Conservation (phyloP, 2,888 invertebrate species). For the Neoascia interrupta region DNA sequence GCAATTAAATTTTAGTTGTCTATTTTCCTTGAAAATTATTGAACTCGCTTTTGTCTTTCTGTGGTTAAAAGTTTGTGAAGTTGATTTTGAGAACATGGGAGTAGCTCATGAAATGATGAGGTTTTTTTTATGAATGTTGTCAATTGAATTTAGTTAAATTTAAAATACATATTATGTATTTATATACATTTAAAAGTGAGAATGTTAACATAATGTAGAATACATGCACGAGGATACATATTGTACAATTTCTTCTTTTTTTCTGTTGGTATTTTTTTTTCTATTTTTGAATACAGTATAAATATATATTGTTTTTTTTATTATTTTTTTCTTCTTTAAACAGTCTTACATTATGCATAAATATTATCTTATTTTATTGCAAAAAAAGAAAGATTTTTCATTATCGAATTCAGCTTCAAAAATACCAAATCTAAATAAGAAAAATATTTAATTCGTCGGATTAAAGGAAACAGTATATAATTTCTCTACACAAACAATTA, state of each 20-base stretch:
- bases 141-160: too few relatives aligned
- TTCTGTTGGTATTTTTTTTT: too few relatives aligned
- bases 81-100: constrained; percentile 2
- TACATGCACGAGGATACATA: too few relatives aligned
- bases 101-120: background rate
- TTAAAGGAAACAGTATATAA: background rate
- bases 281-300: too few relatives aligned
- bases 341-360: constrained; percentile 61
- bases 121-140: too few relatives aligned
- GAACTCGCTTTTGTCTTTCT: constrained; percentile 1
- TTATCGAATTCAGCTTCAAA: constrained; percentile 28
- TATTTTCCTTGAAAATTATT: constrained; percentile 9
- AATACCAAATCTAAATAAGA: constrained; percentile 23
- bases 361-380: constrained; percentile 16
- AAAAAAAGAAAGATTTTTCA: constrained; percentile 21
- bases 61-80: constrained; percentile 10
- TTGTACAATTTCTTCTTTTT: too few relatives aligned
- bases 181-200: constrained; percentile 29
- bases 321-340: too few relatives aligned
- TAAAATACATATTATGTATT: too few relatives aligned
- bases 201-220: constrained; percentile 7
- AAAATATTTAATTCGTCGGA: constrained; percentile 9
- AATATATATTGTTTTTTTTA: too few relatives aligned
- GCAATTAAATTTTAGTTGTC: constrained; percentile 11
- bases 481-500: constrained; percentile 22